Conservation (phyloP, 2,888 invertebrate genomes). For the Sabatieria punctata region DNA sequence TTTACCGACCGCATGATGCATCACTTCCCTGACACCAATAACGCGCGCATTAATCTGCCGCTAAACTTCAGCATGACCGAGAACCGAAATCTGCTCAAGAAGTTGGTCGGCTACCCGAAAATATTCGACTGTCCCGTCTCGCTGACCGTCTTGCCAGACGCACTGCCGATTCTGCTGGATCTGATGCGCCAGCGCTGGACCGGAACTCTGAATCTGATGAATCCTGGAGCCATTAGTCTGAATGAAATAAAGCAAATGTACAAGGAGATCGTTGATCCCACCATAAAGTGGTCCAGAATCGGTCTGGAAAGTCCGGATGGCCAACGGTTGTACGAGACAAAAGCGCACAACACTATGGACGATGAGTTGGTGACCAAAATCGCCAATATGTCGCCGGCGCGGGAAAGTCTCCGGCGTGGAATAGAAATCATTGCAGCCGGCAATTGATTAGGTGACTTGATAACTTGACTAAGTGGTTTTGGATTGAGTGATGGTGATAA, state of each 20-base stretch:
- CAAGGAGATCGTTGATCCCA: conserved; percentile 16
- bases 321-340: too few species aligned
- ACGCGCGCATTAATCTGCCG: conserved; percentile 27
- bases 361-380: too few species aligned
- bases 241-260: conserved; percentile 23
- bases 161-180: conserved; percentile 20
- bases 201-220: conserved; percentile 25
- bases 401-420: too few species aligned
- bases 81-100: conserved; percentile 23
- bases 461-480: too few species aligned
- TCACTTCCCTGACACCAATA: conserved; percentile 13
- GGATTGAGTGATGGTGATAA: too few species aligned
- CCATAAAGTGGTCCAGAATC: too few species aligned
- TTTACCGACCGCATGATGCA: conserved; percentile 23
- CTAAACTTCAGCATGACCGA: conserved; percentile 21
- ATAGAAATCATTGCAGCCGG: too few species aligned
- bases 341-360: too few species aligned
- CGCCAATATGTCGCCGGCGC: too few species aligned
- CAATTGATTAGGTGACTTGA: too few species aligned
- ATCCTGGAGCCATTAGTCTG: conserved; percentile 23
- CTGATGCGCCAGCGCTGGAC: conserved; percentile 21
- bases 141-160: conserved; percentile 26
- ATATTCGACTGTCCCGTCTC: conserved; percentile 28
- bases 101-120: conserved; percentile 24
- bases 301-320: too few species aligned